These are phyloP conservation scores for Harpegnathos saltator DNA, from an alignment of 1,140 invertebrate genomes.

Conservation along the genomic window DNA sequence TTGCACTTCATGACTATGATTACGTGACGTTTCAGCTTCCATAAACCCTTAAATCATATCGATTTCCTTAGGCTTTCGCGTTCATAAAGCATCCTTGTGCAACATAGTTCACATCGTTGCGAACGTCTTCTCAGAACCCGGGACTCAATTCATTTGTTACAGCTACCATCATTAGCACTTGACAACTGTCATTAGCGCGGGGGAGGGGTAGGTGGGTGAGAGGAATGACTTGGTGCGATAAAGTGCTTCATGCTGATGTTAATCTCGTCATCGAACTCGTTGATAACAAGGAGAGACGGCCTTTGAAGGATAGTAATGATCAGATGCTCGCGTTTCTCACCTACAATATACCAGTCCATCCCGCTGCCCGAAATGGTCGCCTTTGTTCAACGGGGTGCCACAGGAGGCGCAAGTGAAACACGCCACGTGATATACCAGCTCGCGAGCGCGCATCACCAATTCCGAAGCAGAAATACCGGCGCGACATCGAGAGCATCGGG, in stretches of 20 bases:
- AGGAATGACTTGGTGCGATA: slow-evolving; percentile 53
- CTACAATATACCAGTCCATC: slow-evolving; percentile 92
- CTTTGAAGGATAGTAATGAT: slow-evolving; percentile 73
- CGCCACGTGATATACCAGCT: slow-evolving; percentile 95
- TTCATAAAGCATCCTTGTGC: not conserved
- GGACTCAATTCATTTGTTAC: slow-evolving; percentile 29
- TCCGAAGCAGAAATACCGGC: slow-evolving; percentile 95
- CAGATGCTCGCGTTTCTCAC: slow-evolving; percentile 81
- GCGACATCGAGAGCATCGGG: slow-evolving; percentile 94
- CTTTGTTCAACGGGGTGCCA: slow-evolving; percentile 91
- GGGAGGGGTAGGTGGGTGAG: not conserved
- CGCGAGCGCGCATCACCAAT: slow-evolving; percentile 95
- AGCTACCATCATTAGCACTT: slow-evolving; percentile 44
- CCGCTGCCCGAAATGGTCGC: slow-evolving; percentile 96
- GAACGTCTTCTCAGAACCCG: slow-evolving; percentile 22
- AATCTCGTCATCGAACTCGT: slow-evolving; percentile 77
- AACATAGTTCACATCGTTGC: slow-evolving; percentile 15
- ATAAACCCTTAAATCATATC: too few relatives aligned
- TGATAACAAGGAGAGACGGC: slow-evolving; percentile 75
- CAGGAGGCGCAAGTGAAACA: slow-evolving; percentile 97
- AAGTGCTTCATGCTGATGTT: slow-evolving; percentile 69
- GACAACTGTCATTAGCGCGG: slow-evolving; percentile 37
- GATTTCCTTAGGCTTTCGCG: too few relatives aligned
- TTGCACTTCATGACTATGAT: too few relatives aligned
- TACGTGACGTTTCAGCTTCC: too few relatives aligned